These are phyloP conservation scores for Colletes collaris DNA, from an alignment of 2,888 invertebrate species.

Conservation along the genomic window DNA sequence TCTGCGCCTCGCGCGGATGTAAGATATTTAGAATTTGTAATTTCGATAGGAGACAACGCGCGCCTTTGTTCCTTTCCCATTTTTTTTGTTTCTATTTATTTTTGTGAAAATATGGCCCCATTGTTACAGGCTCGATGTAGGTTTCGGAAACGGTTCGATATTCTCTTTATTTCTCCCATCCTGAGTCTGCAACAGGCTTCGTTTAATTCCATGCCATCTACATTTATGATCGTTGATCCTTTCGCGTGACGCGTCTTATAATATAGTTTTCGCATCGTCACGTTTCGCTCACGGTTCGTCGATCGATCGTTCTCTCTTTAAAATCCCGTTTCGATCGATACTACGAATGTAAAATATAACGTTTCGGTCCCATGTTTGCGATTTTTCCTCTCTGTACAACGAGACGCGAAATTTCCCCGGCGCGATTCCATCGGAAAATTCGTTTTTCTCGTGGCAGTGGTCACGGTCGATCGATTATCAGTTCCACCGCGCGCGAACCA, in stretches of 20 bases:
- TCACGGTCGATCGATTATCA: slow-evolving; percentile 5
- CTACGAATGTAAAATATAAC: slow-evolving; percentile 50
- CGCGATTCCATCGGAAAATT: background rate
- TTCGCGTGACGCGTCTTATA: background rate
- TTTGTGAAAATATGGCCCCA: slow-evolving; percentile 82
- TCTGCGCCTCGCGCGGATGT: slow-evolving; percentile 75
- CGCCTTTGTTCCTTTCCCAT: slow-evolving; percentile 52
- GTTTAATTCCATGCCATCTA: slow-evolving; percentile 59
- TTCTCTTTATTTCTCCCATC: slow-evolving; percentile 64
- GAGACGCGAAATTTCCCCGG: slow-evolving; percentile 9
- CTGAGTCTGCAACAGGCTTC: slow-evolving; percentile 79
- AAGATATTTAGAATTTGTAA: slow-evolving; percentile 80
- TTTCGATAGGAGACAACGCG: slow-evolving; percentile 67
- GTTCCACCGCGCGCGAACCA: background rate
- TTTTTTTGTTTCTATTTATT: slow-evolving; percentile 48
- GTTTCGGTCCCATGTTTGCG: slow-evolving; percentile 47
- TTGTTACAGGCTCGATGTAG: slow-evolving; percentile 81
- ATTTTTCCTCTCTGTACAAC: slow-evolving; percentile 36
- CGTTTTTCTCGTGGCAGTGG: background rate
- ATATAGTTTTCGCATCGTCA: background rate
- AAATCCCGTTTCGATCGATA: slow-evolving; percentile 19
- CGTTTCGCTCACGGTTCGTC: background rate
- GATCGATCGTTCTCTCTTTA: slow-evolving; percentile 22
- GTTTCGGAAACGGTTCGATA: slow-evolving; percentile 57
- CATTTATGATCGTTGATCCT: slow-evolving; percentile 31